These are phyloP conservation scores for Paratrypauchen microcephalus DNA, from an alignment of 2,797 vertebrate species.

Conservation along the genomic window DNA sequence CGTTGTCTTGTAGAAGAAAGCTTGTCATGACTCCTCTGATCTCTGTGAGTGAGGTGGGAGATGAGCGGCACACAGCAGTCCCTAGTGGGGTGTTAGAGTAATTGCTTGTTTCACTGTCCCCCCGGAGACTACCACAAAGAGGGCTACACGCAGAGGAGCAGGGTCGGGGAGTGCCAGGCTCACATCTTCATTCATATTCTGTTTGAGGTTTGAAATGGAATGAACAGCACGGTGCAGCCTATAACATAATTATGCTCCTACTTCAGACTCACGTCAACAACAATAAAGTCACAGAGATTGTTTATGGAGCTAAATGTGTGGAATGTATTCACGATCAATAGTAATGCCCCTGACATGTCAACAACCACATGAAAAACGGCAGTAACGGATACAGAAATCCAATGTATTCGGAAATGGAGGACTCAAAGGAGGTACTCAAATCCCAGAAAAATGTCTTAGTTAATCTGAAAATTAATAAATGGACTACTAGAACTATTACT, in stretches of 20 bases:
- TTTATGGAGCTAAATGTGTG: not conserved
- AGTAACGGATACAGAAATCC: not conserved
- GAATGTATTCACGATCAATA: not conserved
- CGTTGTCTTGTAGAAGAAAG: slow-evolving; percentile 19
- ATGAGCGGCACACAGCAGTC: slow-evolving; percentile 61
- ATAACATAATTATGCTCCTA: not conserved
- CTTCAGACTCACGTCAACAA: not conserved
- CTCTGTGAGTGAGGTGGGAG: slow-evolving; percentile 24
- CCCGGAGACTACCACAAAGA: slow-evolving; percentile 39
- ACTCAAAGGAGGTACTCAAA: not conserved
- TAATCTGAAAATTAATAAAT: not conserved
- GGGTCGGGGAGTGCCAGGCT: slow-evolving; percentile 11
- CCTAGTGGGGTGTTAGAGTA: slow-evolving; percentile 67
- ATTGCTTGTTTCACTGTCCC: slow-evolving; percentile 57
- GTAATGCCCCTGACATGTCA: not conserved
- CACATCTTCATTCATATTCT: slow-evolving; percentile 23
- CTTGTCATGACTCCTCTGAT: slow-evolving; percentile 34
- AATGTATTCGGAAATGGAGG: not conserved
- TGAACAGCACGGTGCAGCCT: not conserved
- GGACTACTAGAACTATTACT: not conserved
- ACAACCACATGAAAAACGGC: not conserved
- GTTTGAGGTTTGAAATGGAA: slow-evolving; percentile 15
- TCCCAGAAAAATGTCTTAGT: not conserved
- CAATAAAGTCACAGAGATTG: not conserved
- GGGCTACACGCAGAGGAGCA: slow-evolving; percentile 25